phyloP scores from a whole-genome alignment of 1,140 invertebrate genomes.

The Papilio polytes region DNA sequence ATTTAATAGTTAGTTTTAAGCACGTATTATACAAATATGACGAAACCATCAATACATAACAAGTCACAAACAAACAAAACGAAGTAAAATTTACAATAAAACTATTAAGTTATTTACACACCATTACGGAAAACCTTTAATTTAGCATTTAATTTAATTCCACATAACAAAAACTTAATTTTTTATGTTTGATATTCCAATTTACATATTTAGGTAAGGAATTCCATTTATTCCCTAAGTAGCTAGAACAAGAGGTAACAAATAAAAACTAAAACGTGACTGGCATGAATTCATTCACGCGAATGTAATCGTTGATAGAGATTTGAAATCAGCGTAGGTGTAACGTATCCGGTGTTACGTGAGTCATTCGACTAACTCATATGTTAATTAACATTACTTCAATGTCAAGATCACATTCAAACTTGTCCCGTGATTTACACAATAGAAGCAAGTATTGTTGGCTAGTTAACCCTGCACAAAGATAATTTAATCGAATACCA shows the following conservation, averaged over 20 bases:
- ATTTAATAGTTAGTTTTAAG: neutral
- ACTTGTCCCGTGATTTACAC: neutral
- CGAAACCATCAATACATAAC: neutral
- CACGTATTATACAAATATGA: slow-evolving; percentile 2
- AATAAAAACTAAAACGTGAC: slow-evolving; percentile 18
- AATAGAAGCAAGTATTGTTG: no score
- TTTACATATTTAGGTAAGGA: neutral
- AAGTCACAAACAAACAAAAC: neutral
- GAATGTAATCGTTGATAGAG: slow-evolving; percentile 24
- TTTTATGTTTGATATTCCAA: neutral
- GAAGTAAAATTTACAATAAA: neutral
- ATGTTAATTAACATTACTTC: slow-evolving; percentile 49
- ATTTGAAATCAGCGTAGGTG: slow-evolving; percentile 48
- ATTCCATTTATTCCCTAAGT: neutral
- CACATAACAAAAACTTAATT: neutral
- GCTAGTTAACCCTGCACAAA: no score
- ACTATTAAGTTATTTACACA: neutral
- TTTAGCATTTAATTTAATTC: neutral
- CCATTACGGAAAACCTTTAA: neutral
- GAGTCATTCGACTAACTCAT: slow-evolving; percentile 51
- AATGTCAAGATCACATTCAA: slow-evolving; percentile 63
- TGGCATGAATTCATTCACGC: slow-evolving; percentile 16
- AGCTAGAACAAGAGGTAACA: neutral
- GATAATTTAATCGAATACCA: no score
- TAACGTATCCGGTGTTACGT: slow-evolving; percentile 56